A percentile compares a stretch with the other conserved stretches of the same genome.
Evolutionary conservation across 1,140 invertebrate species (phyloP).

Genomic region (Ceratina calcarata): DNA sequence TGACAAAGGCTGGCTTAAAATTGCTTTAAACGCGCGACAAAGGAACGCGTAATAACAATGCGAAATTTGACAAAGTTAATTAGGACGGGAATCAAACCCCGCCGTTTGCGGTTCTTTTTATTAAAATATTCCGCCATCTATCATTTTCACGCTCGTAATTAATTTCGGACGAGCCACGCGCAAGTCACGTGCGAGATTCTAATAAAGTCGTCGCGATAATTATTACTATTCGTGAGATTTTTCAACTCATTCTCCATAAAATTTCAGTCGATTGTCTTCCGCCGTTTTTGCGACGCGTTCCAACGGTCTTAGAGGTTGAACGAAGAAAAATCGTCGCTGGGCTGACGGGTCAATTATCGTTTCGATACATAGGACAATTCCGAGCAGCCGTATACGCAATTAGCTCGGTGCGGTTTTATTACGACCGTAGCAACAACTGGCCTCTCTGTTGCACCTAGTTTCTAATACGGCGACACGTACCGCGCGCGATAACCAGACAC

Average conservation of each 20-base stretch:
- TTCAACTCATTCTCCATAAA: not conserved
- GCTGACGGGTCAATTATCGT: constrained; percentile 9
- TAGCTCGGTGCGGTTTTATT: constrained; percentile 27
- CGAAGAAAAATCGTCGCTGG: not conserved
- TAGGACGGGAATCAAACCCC: constrained; percentile 24
- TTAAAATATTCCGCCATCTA: constrained; percentile 6
- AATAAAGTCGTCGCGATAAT: not conserved
- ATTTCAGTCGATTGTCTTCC: no score
- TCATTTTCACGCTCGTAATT: constrained; percentile 18
- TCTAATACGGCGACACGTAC: constrained; percentile 15
- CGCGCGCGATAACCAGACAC: no score
- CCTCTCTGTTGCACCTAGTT: not conserved
- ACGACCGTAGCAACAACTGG: constrained; percentile 9
- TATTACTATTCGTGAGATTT: not conserved
- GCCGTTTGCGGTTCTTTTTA: constrained; percentile 17
- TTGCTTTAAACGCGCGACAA: constrained; percentile 21
- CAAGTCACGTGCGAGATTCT: not conserved
- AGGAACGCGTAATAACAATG: constrained; percentile 24
- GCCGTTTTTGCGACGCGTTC: not conserved
- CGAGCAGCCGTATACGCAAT: constrained; percentile 11
- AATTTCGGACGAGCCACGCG: not conserved
- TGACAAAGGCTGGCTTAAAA: constrained; percentile 30
- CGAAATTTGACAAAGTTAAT: constrained; percentile 34
- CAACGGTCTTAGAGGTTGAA: not conserved
- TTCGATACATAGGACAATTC: not conserved